Base-by-base conservation (phyloP, 2,113 vertebrate genomes). In the Donacobius atricapilla region DNA sequence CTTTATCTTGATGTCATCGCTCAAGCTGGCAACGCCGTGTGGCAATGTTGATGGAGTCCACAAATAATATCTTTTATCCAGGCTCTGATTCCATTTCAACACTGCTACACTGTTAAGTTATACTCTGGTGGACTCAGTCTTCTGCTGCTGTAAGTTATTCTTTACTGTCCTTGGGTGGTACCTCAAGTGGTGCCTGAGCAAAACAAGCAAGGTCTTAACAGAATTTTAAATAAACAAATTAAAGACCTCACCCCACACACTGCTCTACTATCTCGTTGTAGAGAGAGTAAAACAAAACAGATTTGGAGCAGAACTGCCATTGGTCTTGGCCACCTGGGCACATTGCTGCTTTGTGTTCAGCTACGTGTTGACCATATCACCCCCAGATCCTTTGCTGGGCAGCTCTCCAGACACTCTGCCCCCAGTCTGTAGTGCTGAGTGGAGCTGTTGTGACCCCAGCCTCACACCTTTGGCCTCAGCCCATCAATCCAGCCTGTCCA, bases 291-390 rank as follows among this genome's bases (percentile, higher is more conserved):
- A 89, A 14, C 21, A 58, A 80, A 81, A n/a, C 10, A 64, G 21
- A 73, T 57, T 17, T 44, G 1, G 51, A 91, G 19, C 21, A 66
- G n/a, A 66, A 3, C 22, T 76, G 25, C 13, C 9, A 6, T 1
- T 77, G 37, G 11, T 12, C 9, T 45, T 45, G 21, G n/a, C 14
- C 28, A 35, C n/a, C 25, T 61, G 30, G 20, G 9, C n/a, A 47
- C 24, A 8, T 39, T 73, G 17, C 24, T 53, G 17, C 1, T 33
- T 76, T 1, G 0, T 35, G 10, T 37, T 83, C 48, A 50, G 35
- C 31, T 8, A 48, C 8, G 16, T 40, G 21, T n/a, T 0, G 0
- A 20, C 3, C 12, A 2, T 8, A 57, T 15, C 44, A 57, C 6
- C 10, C 16, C 33, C 28, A 51, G 7, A 28, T 44, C 33, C 28